Evolutionary conservation across 1,140 invertebrate genomes (phyloP).

Genomic region (Gyrodactylus bullatarudis): DNA sequence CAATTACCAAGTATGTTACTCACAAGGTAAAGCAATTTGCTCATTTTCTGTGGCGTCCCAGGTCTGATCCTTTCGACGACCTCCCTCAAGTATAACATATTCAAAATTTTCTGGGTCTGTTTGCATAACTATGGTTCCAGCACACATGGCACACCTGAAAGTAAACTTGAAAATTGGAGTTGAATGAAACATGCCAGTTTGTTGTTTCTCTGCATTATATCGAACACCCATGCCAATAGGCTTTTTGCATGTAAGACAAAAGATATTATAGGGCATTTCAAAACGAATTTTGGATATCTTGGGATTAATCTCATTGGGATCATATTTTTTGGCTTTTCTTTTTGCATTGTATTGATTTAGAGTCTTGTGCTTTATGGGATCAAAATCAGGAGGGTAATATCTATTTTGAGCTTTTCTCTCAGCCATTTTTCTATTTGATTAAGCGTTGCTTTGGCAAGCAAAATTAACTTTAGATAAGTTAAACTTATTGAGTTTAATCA

Average conservation of each 20-base stretch:
- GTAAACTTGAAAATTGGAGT: constrained; percentile 87
- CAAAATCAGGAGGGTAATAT: constrained; percentile 94
- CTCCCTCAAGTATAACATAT: constrained; percentile 71
- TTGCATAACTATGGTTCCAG: constrained; percentile 86
- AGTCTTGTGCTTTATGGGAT: constrained; percentile 46
- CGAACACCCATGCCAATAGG: constrained; percentile 92
- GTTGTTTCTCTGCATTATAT: constrained; percentile 94
- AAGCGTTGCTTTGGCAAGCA: background rate
- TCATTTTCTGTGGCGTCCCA: constrained; percentile 90
- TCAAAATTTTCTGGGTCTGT: constrained; percentile 94
- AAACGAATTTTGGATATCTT: constrained; percentile 87
- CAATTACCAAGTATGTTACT: constrained; percentile 31
- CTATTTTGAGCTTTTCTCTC: constrained; percentile 86
- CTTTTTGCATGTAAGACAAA: constrained; percentile 84
- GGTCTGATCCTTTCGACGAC: constrained; percentile 67
- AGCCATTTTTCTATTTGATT: constrained; percentile 29
- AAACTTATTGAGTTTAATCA: too few species aligned
- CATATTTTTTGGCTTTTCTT: constrained; percentile 69
- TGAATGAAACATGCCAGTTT: constrained; percentile 88
- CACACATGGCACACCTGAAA: constrained; percentile 95
- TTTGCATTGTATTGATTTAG: constrained; percentile 63
- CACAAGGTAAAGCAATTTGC: constrained; percentile 31
- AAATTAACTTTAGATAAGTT: background rate
- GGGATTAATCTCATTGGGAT: constrained; percentile 60
- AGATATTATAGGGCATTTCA: constrained; percentile 99